Evolutionary conservation across 1,140 invertebrate species (phyloP), one percentile per base, ranked within the genome.

Genomic region (Drosophila triauraria): DNA sequence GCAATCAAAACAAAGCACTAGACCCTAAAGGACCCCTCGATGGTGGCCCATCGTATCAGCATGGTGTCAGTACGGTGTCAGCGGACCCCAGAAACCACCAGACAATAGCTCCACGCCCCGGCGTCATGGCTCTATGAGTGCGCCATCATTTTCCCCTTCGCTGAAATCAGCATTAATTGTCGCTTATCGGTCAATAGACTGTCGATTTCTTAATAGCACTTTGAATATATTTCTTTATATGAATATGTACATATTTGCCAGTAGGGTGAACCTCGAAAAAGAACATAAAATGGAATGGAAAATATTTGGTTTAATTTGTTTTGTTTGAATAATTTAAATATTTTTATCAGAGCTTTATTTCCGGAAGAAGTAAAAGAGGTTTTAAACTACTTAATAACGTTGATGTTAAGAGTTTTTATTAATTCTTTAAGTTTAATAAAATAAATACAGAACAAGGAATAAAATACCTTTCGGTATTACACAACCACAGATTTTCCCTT

Each of bases 151-250:
- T 68, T 77, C 61, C 74, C 53, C 63, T 68, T 48, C 53, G 17
- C 32, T 56, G 54, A 42, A 58, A 58, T 76, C 60, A 40, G 32
- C 27, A 68, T 54, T 50, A 42, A 54, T 23, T 23, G 30, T 20
- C 13, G 54, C 75, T 77, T 77, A 77, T 77, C 75, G 75, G 74
- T 77, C 75, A 77, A 54, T 40, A 43, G 46, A 25, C 69, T 72
- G 69, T 10, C 67, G 40, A 72, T 72, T 72, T 72, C 27, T 72
- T 38, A 72, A 71, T 51, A 15, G 30, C 46, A 23, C 35, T n/a
- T 68, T 32, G 23, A 68, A 46, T 38, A 46, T 46, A 44, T 69
- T 51, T 23, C 23, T 35, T 74, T 43, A 30, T 30, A 30, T 6
- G 27, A 12, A 4, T 20, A 8, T 35, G 8, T 35, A 46, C 0